Conservation (phyloP, 2,113 vertebrate species). For the Bambusicola thoracicus region DNA sequence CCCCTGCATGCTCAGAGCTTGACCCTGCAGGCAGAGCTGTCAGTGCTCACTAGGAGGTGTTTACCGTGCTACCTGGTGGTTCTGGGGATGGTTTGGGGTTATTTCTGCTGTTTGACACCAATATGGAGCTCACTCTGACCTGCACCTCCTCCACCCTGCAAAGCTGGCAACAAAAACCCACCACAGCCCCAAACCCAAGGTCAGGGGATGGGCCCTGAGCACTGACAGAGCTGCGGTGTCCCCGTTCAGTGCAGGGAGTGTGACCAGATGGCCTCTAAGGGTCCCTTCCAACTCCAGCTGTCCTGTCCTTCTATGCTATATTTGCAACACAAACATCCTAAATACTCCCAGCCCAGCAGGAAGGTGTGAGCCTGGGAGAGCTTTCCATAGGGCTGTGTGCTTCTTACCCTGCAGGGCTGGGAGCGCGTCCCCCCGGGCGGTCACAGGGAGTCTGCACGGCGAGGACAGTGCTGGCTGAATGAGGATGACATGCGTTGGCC, state of each 20-base stretch:
- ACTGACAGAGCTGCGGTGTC: no score
- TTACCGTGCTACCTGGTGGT: not conserved
- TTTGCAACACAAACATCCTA: no score
- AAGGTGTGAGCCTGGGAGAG: no score
- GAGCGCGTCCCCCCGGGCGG: not conserved
- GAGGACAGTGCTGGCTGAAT: constrained; percentile 33
- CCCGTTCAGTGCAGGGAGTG: no score
- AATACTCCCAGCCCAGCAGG: no score
- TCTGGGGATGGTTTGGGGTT: not conserved
- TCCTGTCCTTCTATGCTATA: no score
- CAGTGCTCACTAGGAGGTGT: not conserved
- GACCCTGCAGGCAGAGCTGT: fast-evolving
- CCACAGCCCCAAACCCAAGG: not conserved
- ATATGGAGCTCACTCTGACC: fast-evolving
- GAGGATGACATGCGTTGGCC: constrained; percentile 65
- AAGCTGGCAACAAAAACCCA: not conserved
- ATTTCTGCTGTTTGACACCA: not conserved
- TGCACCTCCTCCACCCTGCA: fast-evolving
- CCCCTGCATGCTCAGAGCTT: fast-evolving
- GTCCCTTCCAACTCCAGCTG: no score
- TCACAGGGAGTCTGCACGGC: not conserved
- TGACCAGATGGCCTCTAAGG: no score
- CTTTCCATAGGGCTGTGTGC: not conserved
- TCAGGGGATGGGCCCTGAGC: no score
- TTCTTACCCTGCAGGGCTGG: not conserved